Base-by-base conservation (phyloP, 2,113 vertebrate species). In the Poeciliopsis turrubarensis region DNA sequence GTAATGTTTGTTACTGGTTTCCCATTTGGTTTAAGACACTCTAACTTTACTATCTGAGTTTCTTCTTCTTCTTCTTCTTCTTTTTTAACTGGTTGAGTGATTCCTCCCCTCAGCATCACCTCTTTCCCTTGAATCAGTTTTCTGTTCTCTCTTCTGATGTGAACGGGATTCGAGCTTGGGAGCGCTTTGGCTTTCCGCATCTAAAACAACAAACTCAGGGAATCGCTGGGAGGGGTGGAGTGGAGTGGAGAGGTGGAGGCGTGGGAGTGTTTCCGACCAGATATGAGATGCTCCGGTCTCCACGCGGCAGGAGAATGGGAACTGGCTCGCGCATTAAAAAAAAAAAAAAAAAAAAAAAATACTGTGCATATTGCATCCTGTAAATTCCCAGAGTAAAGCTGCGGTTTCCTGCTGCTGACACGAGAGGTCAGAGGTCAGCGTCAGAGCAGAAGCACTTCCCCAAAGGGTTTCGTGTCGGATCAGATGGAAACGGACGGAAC, bases 351-450 rank as follows among this genome's bases (percentile, higher is more conserved):
- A 30, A 30, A 4, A 31, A 34, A 37, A 67, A 13, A 65, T 29
- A 69, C 60, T 61, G 34, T 39, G 8, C 34, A 79, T 29, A 30
- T 62, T 57, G 27, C 68, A 67, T 84, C 74, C 70, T 82, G 76
- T 37, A 26, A 25, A 69, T 47, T 63, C 65, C 26, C 65, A 29
- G 13, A 75, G 60, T 34, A 14, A 60, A 60, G 26, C 19, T 67
- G 51, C 64, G 60, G 82, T 67, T 82, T 80, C 77, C 77, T 75
- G 72, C 64, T 69, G 72, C 65, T 70, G 65, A 7, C 39, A 32
- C 39, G 1, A 12, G 75, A 72, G 84, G 64, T 81, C 72, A 82
- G 70, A 83, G 81, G 73, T 72, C 81, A 72, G 37, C 3, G 72
- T 22, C 39, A 27, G 19, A 51, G 32, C 68, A 29, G 25, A 29